Evolutionary conservation across 2,113 vertebrate species (phyloP).

Genomic region (Lycaon pictus): DNA sequence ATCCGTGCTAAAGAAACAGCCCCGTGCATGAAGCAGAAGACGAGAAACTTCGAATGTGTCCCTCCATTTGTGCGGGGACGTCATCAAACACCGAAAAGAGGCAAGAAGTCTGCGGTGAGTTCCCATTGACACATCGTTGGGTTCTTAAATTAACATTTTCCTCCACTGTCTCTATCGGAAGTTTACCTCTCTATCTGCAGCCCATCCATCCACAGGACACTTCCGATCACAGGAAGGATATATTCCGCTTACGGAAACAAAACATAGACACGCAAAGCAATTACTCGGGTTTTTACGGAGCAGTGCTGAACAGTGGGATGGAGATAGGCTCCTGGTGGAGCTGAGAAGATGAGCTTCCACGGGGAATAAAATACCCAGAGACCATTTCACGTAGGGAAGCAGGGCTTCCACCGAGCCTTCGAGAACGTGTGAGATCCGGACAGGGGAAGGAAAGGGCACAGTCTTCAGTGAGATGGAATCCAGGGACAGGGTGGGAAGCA

Average conservation of each 20-base stretch:
- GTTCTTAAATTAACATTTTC: constrained; percentile 39
- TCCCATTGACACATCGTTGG: neutral
- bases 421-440: neutral
- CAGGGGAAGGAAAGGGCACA: fast-evolving
- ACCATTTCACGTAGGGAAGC: neutral
- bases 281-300: neutral
- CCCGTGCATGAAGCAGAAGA: neutral
- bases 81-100: constrained; percentile 26
- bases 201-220: constrained; percentile 25
- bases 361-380: neutral
- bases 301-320: neutral
- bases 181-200: neutral
- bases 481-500: neutral
- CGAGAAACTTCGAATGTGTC: neutral
- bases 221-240: constrained; percentile 41
- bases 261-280: neutral
- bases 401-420: neutral
- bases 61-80: neutral
- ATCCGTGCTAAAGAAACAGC: neutral
- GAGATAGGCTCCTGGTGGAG: neutral
- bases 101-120: neutral
- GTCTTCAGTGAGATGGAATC: neutral
- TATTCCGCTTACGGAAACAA: constrained; percentile 23
- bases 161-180: constrained; percentile 57
- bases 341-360: neutral